Percentiles rank a stretch among this genome's conserved stretches.
Evolutionary conservation across 2,888 invertebrate species (phyloP).

Genomic region (Zaprionus lineosus): DNA sequence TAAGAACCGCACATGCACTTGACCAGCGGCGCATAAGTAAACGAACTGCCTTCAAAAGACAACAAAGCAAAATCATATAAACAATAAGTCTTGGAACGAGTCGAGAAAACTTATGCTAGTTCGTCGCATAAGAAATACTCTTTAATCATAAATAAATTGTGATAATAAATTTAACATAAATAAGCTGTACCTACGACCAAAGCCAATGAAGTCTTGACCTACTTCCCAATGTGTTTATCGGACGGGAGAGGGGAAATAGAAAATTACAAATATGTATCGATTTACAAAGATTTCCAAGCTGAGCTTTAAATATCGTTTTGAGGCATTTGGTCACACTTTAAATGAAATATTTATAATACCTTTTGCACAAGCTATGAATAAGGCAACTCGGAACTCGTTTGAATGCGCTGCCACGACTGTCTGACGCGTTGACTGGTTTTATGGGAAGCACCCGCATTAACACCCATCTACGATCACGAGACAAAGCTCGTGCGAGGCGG

Average conservation of each 20-base stretch:
- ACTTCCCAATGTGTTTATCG: too few relatives aligned
- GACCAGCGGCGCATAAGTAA: conserved; percentile 58
- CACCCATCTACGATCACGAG: conserved; percentile 56
- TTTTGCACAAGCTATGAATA: background rate
- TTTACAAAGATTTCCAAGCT: too few relatives aligned
- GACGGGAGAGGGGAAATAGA: too few relatives aligned
- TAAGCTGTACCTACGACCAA: too few relatives aligned
- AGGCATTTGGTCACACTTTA: too few relatives aligned
- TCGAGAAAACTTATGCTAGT: background rate
- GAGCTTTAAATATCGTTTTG: too few relatives aligned
- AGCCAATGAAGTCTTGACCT: too few relatives aligned
- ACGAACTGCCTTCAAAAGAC: conserved; percentile 68
- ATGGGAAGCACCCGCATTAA: conserved; percentile 61
- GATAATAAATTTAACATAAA: too few relatives aligned
- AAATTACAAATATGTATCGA: too few relatives aligned
- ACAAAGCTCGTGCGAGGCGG: conserved; percentile 66
- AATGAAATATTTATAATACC: background rate
- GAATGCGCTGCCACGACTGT: conserved; percentile 31
- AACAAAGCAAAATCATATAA: conserved; percentile 7
- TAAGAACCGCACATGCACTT: conserved; percentile 68
- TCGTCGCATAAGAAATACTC: conserved; percentile 28
- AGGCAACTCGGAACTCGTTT: conserved; percentile 28
- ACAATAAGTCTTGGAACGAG: conserved; percentile 4
- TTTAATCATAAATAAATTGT: background rate
- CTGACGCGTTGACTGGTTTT: conserved; percentile 44